Evolutionary conservation across 1,140 invertebrate species (phyloP).

Genomic region (Lepidurus packardi): DNA sequence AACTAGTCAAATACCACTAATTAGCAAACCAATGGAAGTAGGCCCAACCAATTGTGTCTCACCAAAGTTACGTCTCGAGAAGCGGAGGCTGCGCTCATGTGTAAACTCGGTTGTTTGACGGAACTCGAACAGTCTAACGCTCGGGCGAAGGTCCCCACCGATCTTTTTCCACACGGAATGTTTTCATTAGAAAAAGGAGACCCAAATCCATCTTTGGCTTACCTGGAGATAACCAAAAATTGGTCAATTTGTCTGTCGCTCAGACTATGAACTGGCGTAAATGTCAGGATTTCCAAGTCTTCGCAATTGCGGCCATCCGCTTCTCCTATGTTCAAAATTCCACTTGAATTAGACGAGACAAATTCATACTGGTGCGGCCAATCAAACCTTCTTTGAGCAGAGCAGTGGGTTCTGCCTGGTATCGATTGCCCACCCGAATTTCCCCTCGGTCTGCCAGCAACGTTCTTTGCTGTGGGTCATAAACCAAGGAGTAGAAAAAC

Average conservation of each 20-base stretch:
- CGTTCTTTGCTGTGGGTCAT: constrained; percentile 97
- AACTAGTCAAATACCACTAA: constrained; percentile 56
- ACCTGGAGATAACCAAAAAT: constrained; percentile 90
- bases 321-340: constrained; percentile 53
- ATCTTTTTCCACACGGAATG: constrained; percentile 49
- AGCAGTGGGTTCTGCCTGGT: constrained; percentile 83
- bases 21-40: constrained; percentile 21
- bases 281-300: constrained; percentile 85
- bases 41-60: constrained; percentile 41
- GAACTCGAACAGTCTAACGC: constrained; percentile 96
- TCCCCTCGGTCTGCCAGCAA: constrained; percentile 97
- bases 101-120: constrained; percentile 94
- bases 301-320: constrained; percentile 66
- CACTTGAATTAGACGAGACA: constrained; percentile 20
- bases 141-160: constrained; percentile 96
- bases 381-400: constrained; percentile 60
- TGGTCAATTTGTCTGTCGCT: constrained; percentile 97
- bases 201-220: constrained; percentile 32
- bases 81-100: constrained; percentile 97
- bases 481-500: constrained; percentile 99
- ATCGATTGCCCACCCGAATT: constrained; percentile 86
- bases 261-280: constrained; percentile 83
- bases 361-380: constrained; percentile 26
- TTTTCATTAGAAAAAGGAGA: constrained; percentile 2
- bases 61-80: constrained; percentile 95